Evolutionary conservation across 2,113 vertebrate genomes (phyloP), one percentile per base, ranked within the genome.

Genomic region (Zosterops japonicus): DNA sequence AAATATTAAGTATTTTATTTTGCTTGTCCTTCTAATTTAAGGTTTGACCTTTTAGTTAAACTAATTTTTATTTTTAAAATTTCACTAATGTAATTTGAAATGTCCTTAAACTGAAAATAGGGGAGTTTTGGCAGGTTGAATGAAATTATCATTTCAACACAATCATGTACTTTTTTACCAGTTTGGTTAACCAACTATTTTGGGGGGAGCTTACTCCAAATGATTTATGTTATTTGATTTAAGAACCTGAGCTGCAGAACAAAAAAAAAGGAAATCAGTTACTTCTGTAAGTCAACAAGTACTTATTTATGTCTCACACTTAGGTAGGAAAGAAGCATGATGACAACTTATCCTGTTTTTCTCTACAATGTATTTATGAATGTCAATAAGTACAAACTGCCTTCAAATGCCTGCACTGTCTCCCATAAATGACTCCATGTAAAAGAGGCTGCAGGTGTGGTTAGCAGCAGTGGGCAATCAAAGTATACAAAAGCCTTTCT

Each of bases 91-190:
- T 35, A 61, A 67, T 46, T 72, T 71, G 31, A 61, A 86, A 82
- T 5, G 2, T 33, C 18, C 70, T 78, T 36, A 46, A 77, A 42
- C 4, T 31, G 7, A 64, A 86, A 80, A 89, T 9, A 7, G 0
- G 5, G 2, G 8, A 2, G 2, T 18, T 49, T 50, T 27, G 6
- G 7, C 31, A 53, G 6, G 4, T 42, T 70, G 28, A 61, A 69
- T 52, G 1, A 76, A 75, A 63, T 46, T 5, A 16, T 69, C 1
- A 33, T 91, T 83, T 82, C 31, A 74, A 89, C 25, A 41, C 56
- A 67, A 35, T 5, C 0, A 0, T 11, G 21, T n/a, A 14, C 4
- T 52, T 1, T 8, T 74, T 57, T n/a, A 69, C 44, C 8, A 18
- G 10, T 72, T 60, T 75, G 16, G 11, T 64, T 75, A 68, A 25